phyloP scores from a whole-genome alignment of 2,113 vertebrate species.

The Empidonax traillii region DNA sequence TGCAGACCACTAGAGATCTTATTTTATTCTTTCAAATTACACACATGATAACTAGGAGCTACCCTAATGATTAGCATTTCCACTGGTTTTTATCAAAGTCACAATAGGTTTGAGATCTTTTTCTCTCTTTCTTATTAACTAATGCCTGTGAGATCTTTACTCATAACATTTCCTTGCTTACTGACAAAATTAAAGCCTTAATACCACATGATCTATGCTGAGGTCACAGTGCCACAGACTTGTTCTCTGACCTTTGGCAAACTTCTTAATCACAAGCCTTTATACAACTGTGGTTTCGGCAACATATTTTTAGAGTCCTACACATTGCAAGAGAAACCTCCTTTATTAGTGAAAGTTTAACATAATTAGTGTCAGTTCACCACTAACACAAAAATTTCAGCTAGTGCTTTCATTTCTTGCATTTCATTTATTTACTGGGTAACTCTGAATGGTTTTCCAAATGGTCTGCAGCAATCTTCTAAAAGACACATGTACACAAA shows the following conservation, averaged over 20 bases:
- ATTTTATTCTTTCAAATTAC: not conserved
- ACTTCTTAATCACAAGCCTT: not conserved
- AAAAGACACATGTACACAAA: not conserved
- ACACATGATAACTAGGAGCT: not conserved
- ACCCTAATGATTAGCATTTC: not conserved
- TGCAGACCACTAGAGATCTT: not conserved
- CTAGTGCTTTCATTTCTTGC: not conserved
- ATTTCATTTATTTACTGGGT: not conserved
- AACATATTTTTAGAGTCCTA: not conserved
- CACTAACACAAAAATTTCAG: not conserved
- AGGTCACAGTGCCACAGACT: not conserved
- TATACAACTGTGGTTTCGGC: not conserved
- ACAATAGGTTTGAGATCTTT: not conserved
- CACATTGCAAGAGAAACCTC: not conserved
- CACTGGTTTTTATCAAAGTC: not conserved
- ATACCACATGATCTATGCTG: not conserved
- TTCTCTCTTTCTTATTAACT: not conserved
- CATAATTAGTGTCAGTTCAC: not conserved
- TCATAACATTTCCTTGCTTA: not conserved
- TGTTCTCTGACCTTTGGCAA: not conserved
- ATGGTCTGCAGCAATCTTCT: not conserved
- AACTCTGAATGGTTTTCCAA: not conserved
- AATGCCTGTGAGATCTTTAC: not conserved
- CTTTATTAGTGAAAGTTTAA: not conserved
- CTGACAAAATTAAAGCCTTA: not conserved